Conservation (phyloP, 2,113 vertebrate species). For the Amphilophus citrinellus region DNA sequence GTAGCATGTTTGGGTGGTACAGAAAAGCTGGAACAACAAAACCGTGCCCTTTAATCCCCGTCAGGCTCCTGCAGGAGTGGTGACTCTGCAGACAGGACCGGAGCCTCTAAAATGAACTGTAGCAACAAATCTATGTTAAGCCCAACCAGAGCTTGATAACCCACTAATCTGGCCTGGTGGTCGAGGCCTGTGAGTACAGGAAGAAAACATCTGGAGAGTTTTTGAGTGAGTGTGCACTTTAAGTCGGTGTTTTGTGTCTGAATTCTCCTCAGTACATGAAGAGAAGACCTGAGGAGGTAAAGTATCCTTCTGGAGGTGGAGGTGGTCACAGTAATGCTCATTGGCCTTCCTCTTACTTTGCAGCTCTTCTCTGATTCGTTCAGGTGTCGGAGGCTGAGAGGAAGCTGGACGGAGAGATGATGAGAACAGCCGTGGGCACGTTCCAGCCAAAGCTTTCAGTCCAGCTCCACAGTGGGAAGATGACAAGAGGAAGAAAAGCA, state of each 20-base stretch:
- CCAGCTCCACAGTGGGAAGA: neutral
- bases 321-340: neutral
- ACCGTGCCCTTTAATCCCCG: neutral
- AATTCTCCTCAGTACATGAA: neutral
- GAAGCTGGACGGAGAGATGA: neutral
- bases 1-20: too few species aligned
- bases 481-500: neutral
- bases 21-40: neutral
- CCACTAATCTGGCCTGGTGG: neutral
- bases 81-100: neutral
- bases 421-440: neutral
- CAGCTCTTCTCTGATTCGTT: neutral
- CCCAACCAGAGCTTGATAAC: neutral
- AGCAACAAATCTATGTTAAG: neutral
- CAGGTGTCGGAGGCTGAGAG: neutral
- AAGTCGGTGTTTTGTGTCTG: neutral
- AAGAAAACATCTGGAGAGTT: neutral
- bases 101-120: neutral
- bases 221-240: neutral
- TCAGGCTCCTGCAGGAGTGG: neutral
- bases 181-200: neutral
- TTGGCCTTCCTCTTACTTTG: neutral
- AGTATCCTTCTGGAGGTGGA: neutral
- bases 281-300: neutral
- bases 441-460: neutral